phyloP scores from a whole-genome alignment of 2,888 invertebrate species.

The Lycaena phlaeas region DNA sequence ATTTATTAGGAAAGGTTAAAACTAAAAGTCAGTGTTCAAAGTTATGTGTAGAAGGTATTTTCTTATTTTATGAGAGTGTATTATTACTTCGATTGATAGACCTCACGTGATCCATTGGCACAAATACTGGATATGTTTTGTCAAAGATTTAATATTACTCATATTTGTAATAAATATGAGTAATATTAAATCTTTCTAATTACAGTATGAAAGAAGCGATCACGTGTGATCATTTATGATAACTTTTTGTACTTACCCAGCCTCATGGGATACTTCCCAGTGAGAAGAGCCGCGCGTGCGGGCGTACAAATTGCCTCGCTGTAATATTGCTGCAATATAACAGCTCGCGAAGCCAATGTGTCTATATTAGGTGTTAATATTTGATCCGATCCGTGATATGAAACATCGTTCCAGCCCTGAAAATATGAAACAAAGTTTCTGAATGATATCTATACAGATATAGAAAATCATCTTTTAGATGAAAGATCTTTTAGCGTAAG shows the following conservation, averaged over 20 bases:
- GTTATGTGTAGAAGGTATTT: too few species aligned
- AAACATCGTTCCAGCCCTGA: conserved; percentile 94
- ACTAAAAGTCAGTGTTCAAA: too few species aligned
- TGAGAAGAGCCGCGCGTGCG: conserved; percentile 84
- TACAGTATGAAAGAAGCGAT: too few species aligned
- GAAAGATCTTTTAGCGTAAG: neutral
- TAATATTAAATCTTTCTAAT: too few species aligned
- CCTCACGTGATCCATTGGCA: too few species aligned
- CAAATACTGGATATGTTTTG: too few species aligned
- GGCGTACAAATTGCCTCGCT: conserved; percentile 90
- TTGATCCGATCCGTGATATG: conserved; percentile 90
- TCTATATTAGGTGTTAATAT: conserved; percentile 94
- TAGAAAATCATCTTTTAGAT: neutral
- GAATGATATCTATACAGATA: too few species aligned
- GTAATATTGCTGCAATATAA: conserved; percentile 89
- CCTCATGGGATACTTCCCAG: conserved; percentile 91
- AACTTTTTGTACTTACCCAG: conserved; percentile 66
- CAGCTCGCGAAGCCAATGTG: conserved; percentile 86
- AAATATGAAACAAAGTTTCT: conserved; percentile 21
- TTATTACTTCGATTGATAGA: too few species aligned
- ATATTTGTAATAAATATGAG: too few species aligned
- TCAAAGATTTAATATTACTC: too few species aligned
- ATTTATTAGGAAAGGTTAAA: too few species aligned
- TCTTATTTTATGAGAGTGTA: too few species aligned
- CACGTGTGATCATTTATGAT: neutral